Evolutionary conservation across 1,140 invertebrate genomes (phyloP), one percentile per base, ranked within the genome.

Genomic region (Meteorus sp.): DNA sequence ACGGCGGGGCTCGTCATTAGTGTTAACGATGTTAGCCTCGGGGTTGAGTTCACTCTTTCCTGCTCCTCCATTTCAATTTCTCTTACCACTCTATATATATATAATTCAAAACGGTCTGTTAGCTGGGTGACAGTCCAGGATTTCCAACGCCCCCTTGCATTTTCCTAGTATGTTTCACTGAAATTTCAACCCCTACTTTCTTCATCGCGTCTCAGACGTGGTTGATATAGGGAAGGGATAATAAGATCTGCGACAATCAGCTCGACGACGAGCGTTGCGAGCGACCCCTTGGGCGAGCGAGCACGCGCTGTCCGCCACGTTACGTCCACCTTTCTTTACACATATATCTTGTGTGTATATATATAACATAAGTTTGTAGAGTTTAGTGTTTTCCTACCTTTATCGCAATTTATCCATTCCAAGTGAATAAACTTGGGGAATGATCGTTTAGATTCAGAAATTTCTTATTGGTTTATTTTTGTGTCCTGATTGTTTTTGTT

Each of bases 231-330:
- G 72, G 72, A 57, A 68, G 75, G 76, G 76, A 76, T 78, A 78
- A 78, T 77, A 77, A 78, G 76, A 78, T 78, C 76, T 77, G 66
- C 72, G 74, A 78, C 75, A 78, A 78, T 78, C 76, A 78, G 74
- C 73, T 64, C 62, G 64, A 71, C 48, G 53, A 52, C 54, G 48
- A 41, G 29, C 25, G 59, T 35, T 41, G 37, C 35, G 45, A 37
- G 56, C 63, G 58, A 68, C 62, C 70, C 68, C 73, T 69, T 62
- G 65, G 69, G 69, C 67, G 68, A 74, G 66, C 64, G 45, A 62
- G 66, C 66, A 69, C 66, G 62, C 71, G 72, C 71, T 70, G 70
- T 73, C 65, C 67, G 70, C 67, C 74, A 72, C 72, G 70, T 74
- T 72, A 74, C 62, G 66, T 64, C 60, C 72, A 71, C 23, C 66